Evolutionary conservation across 2,888 invertebrate species (phyloP).

Genomic region (Sminthurides aquaticus): DNA sequence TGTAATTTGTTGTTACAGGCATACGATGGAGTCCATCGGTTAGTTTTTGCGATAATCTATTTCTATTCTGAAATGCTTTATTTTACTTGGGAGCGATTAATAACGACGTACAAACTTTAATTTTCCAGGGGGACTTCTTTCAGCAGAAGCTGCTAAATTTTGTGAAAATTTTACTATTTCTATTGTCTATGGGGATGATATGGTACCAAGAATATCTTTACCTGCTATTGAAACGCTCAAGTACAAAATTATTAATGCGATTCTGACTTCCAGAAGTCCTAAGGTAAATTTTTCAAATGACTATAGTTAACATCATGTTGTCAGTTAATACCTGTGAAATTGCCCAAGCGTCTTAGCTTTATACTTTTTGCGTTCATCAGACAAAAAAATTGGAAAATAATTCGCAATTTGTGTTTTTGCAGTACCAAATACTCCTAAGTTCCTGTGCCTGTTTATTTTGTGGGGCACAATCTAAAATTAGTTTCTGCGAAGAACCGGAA

Average conservation of each 20-base stretch:
- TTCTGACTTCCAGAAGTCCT: slow-evolving; percentile 22
- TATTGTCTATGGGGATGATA: slow-evolving; percentile 78
- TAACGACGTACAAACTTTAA: too few species aligned
- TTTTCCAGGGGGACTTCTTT: slow-evolving; percentile 61
- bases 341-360: too few species aligned
- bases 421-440: slow-evolving; percentile 24
- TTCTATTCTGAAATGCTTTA: too few species aligned
- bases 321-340: too few species aligned
- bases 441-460: slow-evolving; percentile 18
- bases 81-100: too few species aligned
- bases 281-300: slow-evolving; percentile 27
- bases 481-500: background rate
- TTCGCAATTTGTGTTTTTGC: too few species aligned
- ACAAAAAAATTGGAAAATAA: too few species aligned
- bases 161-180: slow-evolving; percentile 76
- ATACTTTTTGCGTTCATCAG: too few species aligned
- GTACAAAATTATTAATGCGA: slow-evolving; percentile 21
- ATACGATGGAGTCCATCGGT: slow-evolving; percentile 85
- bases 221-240: slow-evolving; percentile 27
- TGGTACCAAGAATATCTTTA: slow-evolving; percentile 64
- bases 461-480: slow-evolving; percentile 8
- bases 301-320: too few species aligned
- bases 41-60: too few species aligned
- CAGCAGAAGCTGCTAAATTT: slow-evolving; percentile 63
- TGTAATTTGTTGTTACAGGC: slow-evolving; percentile 55